Percentiles rank a stretch among this genome's conserved stretches.
phyloP scores from a whole-genome alignment of 2,113 vertebrate species.

The Thamnophis sirtalis region DNA sequence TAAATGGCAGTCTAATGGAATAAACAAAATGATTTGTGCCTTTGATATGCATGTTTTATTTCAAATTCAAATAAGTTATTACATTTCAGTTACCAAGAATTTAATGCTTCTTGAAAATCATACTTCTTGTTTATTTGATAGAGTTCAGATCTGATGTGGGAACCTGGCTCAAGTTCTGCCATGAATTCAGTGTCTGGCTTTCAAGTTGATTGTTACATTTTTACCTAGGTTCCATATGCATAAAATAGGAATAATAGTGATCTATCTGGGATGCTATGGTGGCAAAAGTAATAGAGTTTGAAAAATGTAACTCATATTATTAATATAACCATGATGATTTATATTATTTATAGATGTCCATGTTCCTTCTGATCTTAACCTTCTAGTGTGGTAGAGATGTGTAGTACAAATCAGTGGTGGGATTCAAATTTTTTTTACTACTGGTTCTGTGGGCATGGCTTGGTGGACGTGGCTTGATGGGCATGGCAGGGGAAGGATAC shows the following conservation, averaged over 20 bases:
- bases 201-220: background rate
- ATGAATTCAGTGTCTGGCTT: background rate
- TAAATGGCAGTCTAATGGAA: background rate
- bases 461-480: no score
- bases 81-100: background rate
- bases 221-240: background rate
- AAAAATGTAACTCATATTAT: background rate
- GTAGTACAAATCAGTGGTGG: background rate
- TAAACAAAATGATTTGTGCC: background rate
- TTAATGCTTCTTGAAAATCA: background rate
- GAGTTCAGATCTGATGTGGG: background rate
- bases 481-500: no score
- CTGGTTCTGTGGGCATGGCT: no score
- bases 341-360: background rate
- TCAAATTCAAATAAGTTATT: background rate
- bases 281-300: background rate
- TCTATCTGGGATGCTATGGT: background rate
- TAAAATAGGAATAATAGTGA: background rate
- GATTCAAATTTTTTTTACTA: no score
- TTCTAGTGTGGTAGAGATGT: background rate
- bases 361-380: background rate
- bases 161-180: background rate
- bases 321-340: background rate
- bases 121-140: background rate
- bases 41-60: background rate